Conservation (phyloP, 2,888 invertebrate species). For the Andrena camellia region DNA sequence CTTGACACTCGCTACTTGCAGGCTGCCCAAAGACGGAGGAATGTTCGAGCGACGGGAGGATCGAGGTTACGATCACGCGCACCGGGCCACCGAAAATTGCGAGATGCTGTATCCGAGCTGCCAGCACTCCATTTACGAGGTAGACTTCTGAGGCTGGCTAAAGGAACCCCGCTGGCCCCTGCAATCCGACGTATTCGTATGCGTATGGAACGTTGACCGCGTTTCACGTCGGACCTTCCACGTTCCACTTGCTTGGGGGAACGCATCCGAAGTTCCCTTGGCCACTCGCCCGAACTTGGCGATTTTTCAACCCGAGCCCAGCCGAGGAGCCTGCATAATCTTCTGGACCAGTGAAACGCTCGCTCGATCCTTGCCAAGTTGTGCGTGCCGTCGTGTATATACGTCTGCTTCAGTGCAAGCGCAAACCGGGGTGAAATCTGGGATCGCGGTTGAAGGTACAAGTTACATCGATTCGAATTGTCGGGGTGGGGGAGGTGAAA, state of each 20-base stretch:
- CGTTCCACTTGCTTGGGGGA: slow-evolving; percentile 51
- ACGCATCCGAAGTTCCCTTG: slow-evolving; percentile 67
- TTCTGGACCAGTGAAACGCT: slow-evolving; percentile 34
- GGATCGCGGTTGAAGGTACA: background rate
- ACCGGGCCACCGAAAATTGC: slow-evolving; percentile 84
- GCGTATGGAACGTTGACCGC: slow-evolving; percentile 45
- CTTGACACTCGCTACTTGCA: slow-evolving; percentile 53
- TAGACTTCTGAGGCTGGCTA: slow-evolving; percentile 69
- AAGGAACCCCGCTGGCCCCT: background rate
- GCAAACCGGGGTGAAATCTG: background rate
- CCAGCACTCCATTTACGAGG: slow-evolving; percentile 81
- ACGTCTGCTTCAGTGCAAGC: background rate
- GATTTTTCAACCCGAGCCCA: slow-evolving; percentile 53
- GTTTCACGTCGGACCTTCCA: slow-evolving; percentile 49
- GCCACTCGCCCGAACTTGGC: slow-evolving; percentile 65
- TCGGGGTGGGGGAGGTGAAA: background rate
- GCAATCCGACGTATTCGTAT: slow-evolving; percentile 49
- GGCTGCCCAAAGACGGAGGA: slow-evolving; percentile 78
- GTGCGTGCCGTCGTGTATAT: slow-evolving; percentile 1
- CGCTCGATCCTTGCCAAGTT: slow-evolving; percentile 45
- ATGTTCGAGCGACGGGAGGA: slow-evolving; percentile 78
- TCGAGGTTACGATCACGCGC: slow-evolving; percentile 85
- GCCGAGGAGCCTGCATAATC: slow-evolving; percentile 18
- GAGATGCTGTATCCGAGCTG: slow-evolving; percentile 85
- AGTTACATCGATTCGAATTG: background rate